A percentile compares a stretch with the other conserved stretches of the same genome.
Conservation (phyloP, 2,888 invertebrate genomes). For the Latheticus oryzae region DNA sequence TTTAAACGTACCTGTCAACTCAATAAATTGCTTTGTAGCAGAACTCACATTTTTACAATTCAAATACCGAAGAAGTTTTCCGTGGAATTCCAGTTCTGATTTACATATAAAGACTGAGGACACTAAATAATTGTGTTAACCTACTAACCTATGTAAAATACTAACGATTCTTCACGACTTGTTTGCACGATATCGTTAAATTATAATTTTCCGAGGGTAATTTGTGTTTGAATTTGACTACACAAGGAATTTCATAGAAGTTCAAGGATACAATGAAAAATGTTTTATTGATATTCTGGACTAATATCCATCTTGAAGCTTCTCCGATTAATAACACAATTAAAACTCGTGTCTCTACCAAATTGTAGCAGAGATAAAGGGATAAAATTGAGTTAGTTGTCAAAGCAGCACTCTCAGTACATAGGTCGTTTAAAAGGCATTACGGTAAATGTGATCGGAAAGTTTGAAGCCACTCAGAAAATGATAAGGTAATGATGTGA, state of each 20-base stretch:
- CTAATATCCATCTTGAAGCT: conserved; percentile 13
- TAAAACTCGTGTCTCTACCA: conserved; percentile 22
- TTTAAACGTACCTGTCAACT: too few species aligned
- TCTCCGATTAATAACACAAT: conserved; percentile 19
- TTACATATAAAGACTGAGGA: conserved; percentile 24
- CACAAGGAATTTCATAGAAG: conserved; percentile 7
- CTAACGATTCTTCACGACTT: conserved; percentile 31
- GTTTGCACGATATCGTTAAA: conserved; percentile 31
- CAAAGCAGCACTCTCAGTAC: conserved; percentile 12
- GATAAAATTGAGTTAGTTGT: conserved; percentile 17
- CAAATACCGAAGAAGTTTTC: conserved; percentile 1
- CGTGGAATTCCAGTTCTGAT: conserved; percentile 13
- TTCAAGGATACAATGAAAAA: conserved; percentile 9
- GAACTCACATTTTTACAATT: too few species aligned
- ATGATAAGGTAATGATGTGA: conserved; percentile 4
- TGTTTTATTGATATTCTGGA: conserved; percentile 13
- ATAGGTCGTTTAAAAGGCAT: conserved; percentile 24
- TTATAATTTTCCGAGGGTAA: conserved; percentile 26
- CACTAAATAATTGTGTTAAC: conserved; percentile 29
- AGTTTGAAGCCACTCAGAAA: conserved; percentile 9
- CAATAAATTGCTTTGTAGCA: too few species aligned
- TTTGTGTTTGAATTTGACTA: conserved; percentile 20
- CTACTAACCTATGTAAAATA: conserved; percentile 34
- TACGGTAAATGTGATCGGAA: too few species aligned
- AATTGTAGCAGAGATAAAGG: conserved; percentile 22